A percentile compares a stretch with the other conserved stretches of the same genome.
phyloP scores from a whole-genome alignment of 2,113 vertebrate genomes.

The Arvicanthis niloticus region DNA sequence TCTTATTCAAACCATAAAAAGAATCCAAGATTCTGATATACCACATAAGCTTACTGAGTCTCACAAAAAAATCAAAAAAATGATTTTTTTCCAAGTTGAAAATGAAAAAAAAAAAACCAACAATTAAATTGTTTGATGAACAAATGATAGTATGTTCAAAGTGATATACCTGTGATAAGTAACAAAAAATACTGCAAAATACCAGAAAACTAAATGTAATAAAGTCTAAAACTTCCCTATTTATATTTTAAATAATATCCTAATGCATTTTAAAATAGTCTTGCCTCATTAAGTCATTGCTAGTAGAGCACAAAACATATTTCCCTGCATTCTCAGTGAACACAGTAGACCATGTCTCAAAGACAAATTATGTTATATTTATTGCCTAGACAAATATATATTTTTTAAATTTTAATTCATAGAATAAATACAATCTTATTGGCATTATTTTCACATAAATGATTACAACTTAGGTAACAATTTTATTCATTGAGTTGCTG shows the following conservation, averaged over 20 bases:
- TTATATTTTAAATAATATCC: conserved; percentile 27
- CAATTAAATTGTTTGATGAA: not conserved
- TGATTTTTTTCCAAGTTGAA: not conserved
- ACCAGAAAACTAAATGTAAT: not conserved
- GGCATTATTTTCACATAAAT: not conserved
- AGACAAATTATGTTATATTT: not conserved
- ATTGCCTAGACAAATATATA: no score
- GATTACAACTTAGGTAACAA: not conserved
- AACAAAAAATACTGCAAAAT: not conserved
- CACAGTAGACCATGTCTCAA: not conserved
- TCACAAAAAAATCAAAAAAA: not conserved
- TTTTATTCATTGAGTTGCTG: no score
- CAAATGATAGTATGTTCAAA: not conserved
- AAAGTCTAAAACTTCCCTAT: not conserved
- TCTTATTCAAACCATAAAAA: not conserved
- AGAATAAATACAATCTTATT: not conserved
- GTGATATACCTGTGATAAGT: not conserved
- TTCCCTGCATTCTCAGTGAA: not conserved
- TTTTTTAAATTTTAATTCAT: not conserved
- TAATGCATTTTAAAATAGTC: not conserved
- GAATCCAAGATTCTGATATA: not conserved
- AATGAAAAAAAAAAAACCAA: not conserved
- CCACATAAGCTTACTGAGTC: not conserved
- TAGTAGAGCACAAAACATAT: not conserved
- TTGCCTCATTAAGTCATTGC: not conserved